Evolutionary conservation across 2,888 invertebrate species (phyloP).

Genomic region (Mellilla xanthometata): DNA sequence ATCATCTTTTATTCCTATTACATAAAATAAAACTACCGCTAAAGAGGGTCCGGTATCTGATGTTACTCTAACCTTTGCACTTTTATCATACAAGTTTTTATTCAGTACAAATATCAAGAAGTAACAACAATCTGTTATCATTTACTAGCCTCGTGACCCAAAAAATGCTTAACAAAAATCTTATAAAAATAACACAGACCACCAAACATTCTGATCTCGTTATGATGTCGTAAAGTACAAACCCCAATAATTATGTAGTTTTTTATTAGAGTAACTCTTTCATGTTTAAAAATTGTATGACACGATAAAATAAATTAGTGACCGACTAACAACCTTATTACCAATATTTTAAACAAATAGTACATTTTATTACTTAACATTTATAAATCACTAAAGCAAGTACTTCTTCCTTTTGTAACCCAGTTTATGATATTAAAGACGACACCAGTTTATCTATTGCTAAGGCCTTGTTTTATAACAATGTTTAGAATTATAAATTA

Average conservation of each 20-base stretch:
- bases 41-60: constrained; percentile 50
- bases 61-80: constrained; percentile 79
- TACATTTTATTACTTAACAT: too few species aligned
- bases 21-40: constrained; percentile 20
- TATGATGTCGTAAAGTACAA: background rate
- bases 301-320: too few species aligned
- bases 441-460: background rate
- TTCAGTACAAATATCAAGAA: constrained; percentile 64
- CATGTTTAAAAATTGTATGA: too few species aligned
- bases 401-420: too few species aligned
- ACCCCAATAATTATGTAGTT: too few species aligned
- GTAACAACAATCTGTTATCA: constrained; percentile 72
- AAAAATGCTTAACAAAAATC: constrained; percentile 49
- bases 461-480: background rate
- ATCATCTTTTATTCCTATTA: constrained; percentile 26
- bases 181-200: constrained; percentile 18
- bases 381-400: too few species aligned
- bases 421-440: too few species aligned
- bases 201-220: background rate
- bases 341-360: too few species aligned
- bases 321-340: too few species aligned
- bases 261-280: too few species aligned
- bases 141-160: constrained; percentile 75
- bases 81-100: constrained; percentile 70
- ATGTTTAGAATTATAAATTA: background rate